Base-by-base conservation (phyloP, 2,797 vertebrate genomes). In the Lacerta viridis region DNA sequence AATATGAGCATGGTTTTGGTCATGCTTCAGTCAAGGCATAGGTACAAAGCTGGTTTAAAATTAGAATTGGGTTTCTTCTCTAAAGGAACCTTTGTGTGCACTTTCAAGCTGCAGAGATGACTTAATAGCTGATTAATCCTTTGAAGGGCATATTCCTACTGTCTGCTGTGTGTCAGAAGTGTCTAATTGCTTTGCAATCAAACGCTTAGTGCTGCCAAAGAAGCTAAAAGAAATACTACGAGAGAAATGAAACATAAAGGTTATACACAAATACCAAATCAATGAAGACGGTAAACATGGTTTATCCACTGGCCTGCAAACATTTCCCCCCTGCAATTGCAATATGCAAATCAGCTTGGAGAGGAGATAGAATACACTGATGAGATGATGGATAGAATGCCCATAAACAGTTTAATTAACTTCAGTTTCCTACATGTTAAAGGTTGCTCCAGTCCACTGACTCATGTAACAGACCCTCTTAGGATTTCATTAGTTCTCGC, bases 181-280 rank as follows among this genome's bases (percentile, higher is more conserved):
- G 39, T 92, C 89, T 93, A 91, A 94, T 93, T 94, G 84, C 90
- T 94, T 91, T 75, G 90, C 93, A 97, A 95, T 95, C 93, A 95
- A 92, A 95, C 86, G 90, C 90, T 87, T 89, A 86, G 78, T 81
- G 81, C 87, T 93, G 69, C 27, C 91, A 87, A 92, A 84, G 86
- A 93, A 88, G 46, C 93, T 94, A 92, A 90, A 92, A 93, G 93
- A 95, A 95, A 95, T 86, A 77, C 91, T 95, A 75, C 92, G 88
- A 92, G 92, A 94, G 96, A 96, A 97, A 96, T 96, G 96, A 96
- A 97, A 94, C 91, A 95, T 95, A 96, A 97, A 96, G 93, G 95
- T 95, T 96, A 96, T 92, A 90, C 84, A 94, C 91, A 96, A 96
- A 94, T 95, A 94, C 92, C 95, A 96, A 96, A 95, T 96, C 94